Evolutionary conservation across 2,888 invertebrate genomes (phyloP).

Genomic region (Agriotes lineatus): DNA sequence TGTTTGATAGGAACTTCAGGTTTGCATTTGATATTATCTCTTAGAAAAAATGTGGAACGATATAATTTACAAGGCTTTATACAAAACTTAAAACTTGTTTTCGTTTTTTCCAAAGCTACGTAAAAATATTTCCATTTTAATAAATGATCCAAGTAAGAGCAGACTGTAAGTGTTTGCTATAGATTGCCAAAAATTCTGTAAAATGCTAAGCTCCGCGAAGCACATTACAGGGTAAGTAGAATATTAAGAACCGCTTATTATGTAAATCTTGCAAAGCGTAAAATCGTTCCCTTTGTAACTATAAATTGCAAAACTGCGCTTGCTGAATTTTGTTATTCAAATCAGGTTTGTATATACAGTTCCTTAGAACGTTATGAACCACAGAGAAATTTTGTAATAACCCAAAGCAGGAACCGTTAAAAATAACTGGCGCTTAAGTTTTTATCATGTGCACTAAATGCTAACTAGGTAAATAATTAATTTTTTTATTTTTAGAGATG

Average conservation of each 20-base stretch:
- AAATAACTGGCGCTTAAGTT: not conserved
- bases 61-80: too few species aligned
- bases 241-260: slow-evolving; percentile 24
- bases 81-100: too few species aligned
- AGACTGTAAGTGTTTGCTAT: not conserved
- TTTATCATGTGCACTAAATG: too few species aligned
- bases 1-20: too few species aligned
- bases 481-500: too few species aligned
- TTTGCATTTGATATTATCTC: too few species aligned
- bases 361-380: slow-evolving; percentile 5
- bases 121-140: too few species aligned
- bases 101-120: too few species aligned
- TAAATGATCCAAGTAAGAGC: too few species aligned
- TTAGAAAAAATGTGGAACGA: too few species aligned
- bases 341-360: slow-evolving; percentile 25
- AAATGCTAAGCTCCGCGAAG: not conserved
- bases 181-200: not conserved
- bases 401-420: not conserved
- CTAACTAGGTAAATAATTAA: too few species aligned
- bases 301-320: slow-evolving; percentile 26
- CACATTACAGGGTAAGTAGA: slow-evolving; percentile 16
- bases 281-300: slow-evolving; percentile 27
- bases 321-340: slow-evolving; percentile 25
- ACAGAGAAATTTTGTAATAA: not conserved
- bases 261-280: slow-evolving; percentile 29